Evolutionary conservation across 1,140 invertebrate species (phyloP), one percentile per base, ranked within the genome.

Genomic region (Phenacoccus solenopsis): DNA sequence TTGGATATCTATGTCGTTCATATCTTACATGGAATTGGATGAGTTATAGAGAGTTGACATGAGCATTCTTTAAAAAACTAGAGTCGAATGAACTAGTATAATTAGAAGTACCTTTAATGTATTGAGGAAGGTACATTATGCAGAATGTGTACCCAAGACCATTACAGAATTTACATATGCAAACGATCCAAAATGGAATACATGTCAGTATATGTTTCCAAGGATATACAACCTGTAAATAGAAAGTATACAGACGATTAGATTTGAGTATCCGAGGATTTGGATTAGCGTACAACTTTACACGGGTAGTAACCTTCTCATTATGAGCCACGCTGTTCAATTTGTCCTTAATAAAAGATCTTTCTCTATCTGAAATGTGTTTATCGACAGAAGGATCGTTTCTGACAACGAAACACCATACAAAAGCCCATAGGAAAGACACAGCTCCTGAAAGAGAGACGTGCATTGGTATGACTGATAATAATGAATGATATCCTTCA

Each of bases 151-250:
- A 27, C 9, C 59, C 59, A 64, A 10, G 10, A 24, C 59, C 21
- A 10, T 16, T 25, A 24, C 22, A 9, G 25, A 24, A 64, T 22
- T 64, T 64, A 10, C 21, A 25, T 24, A 24, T 10, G 16, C 38
- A 64, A 24, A 10, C 21, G 2, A 94, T 92, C 90, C 93, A 96
- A 1, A 96, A 91, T 0, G 94, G 87, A 35, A 84, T 80, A 0
- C 93, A 96, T 0, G 83, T 88, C n/a, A 95, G 78, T 74, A 96
- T 91, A 5, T 83, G 79, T 67, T 82, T 83, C 93, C 93, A 95
- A 0, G 92, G 92, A 49, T 69, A 71, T 16, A 16, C 38, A 13
- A 64, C 9, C 32, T 38, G n/a, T n/a, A 38, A 38, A 10, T 10
- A 38, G n/a, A n/a, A n/a, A n/a, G n/a, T n/a, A n/a, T n/a, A n/a